These are phyloP conservation scores for Escarpia spicata DNA, from an alignment of 2,888 invertebrate genomes.

Conservation along the genomic window DNA sequence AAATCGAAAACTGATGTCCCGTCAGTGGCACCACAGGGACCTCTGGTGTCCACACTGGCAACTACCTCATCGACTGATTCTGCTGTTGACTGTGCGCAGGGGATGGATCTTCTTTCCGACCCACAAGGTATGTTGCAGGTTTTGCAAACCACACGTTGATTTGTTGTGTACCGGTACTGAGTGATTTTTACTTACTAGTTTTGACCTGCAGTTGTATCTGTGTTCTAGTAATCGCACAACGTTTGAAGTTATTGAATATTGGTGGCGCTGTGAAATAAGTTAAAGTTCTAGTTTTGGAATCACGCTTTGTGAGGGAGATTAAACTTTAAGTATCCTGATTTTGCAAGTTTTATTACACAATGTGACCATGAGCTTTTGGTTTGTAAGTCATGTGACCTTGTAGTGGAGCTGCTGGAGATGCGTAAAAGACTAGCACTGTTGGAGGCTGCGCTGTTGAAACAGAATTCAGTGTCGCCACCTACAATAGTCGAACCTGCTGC, in stretches of 20 bases:
- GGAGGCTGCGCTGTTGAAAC: background rate
- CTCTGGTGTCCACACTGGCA: background rate
- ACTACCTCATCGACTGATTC: background rate
- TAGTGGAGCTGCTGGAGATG: background rate
- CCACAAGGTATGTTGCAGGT: background rate
- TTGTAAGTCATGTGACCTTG: background rate
- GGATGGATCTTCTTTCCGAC: background rate
- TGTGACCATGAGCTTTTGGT: background rate
- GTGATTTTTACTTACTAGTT: background rate
- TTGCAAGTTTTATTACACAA: background rate
- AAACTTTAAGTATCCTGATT: background rate
- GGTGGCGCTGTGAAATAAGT: too few relatives aligned
- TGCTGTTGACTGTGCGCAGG: background rate
- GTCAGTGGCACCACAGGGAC: background rate
- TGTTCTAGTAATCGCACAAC: background rate
- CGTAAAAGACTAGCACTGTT: background rate
- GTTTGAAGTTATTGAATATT: background rate
- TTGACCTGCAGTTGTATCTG: background rate
- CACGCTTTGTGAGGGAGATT: background rate
- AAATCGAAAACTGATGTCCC: background rate
- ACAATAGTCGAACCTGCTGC: background rate
- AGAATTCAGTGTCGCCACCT: background rate
- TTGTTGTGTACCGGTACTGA: background rate
- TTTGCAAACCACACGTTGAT: background rate
- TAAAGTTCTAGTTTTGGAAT: background rate